Evolutionary conservation across 2,888 invertebrate genomes (phyloP).

Genomic region (Steinernema hermaphroditum): DNA sequence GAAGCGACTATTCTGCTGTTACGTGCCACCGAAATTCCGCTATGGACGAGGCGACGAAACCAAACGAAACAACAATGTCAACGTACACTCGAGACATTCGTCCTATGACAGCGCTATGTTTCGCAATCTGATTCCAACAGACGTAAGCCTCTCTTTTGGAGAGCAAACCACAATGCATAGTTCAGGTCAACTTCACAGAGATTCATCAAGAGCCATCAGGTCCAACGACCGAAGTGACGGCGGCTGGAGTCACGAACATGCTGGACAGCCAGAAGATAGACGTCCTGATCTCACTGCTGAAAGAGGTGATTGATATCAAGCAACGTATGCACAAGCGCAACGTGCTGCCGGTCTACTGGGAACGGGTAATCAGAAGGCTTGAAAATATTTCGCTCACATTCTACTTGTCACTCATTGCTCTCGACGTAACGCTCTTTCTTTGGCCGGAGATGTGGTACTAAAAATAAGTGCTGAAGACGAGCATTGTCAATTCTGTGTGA

Average conservation of each 20-base stretch:
- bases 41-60: conserved; percentile 52
- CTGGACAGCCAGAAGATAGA: conserved; percentile 50
- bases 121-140: conserved; percentile 60
- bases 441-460: conserved; percentile 64
- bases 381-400: conserved; percentile 58
- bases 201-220: conserved; percentile 46
- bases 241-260: conserved; percentile 12
- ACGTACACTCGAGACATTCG: conserved; percentile 53
- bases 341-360: conserved; percentile 57
- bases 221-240: conserved; percentile 31
- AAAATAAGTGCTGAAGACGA: neutral
- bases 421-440: conserved; percentile 59
- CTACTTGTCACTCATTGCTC: conserved; percentile 56
- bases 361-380: conserved; percentile 55
- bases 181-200: conserved; percentile 62
- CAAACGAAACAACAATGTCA: conserved; percentile 53
- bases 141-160: conserved; percentile 51
- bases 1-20: conserved; percentile 63
- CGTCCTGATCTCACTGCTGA: conserved; percentile 46
- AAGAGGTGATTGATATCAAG: conserved; percentile 47
- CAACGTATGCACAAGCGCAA: conserved; percentile 43
- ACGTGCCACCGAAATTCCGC: conserved; percentile 57
- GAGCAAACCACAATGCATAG: conserved; percentile 29
- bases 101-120: conserved; percentile 53
- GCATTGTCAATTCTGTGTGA: conserved; percentile 12